Percentiles rank a stretch among this genome's conserved stretches.
Conservation (phyloP, 2,113 vertebrate species). For the Rhynchopsitta pachyrhyncha region DNA sequence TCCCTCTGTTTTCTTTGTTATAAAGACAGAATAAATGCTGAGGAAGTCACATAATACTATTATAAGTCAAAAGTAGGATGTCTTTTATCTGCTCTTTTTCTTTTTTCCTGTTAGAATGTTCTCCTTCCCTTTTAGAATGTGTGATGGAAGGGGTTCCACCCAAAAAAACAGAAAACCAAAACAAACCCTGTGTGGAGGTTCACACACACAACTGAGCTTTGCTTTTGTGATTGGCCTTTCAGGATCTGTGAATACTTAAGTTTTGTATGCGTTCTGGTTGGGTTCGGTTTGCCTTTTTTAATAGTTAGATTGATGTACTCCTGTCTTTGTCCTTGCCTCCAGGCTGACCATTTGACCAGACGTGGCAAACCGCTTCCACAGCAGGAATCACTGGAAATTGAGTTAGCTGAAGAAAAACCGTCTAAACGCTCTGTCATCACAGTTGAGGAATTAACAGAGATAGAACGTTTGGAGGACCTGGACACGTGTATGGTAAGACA, state of each 20-base stretch:
- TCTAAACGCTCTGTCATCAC: conserved; percentile 78
- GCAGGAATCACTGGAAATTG: conserved; percentile 85
- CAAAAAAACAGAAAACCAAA: background rate
- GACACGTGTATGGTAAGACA: conserved; percentile 93
- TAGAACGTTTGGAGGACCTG: conserved; percentile 90
- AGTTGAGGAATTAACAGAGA: conserved; percentile 84
- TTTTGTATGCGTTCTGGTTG: background rate
- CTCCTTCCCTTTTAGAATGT: background rate
- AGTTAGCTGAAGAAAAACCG: conserved; percentile 83
- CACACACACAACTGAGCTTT: background rate
- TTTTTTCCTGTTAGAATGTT: background rate
- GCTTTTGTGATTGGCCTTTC: background rate
- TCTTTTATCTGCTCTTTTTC: background rate
- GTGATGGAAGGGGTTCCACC: background rate
- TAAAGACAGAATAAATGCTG: background rate
- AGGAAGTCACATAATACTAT: background rate
- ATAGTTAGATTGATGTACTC: background rate
- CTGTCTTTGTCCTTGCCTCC: background rate
- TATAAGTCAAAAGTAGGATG: background rate
- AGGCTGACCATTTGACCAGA: conserved; percentile 90
- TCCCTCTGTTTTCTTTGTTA: background rate
- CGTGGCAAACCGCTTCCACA: conserved; percentile 83
- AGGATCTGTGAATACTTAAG: background rate
- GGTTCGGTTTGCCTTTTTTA: background rate
- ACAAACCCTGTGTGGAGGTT: background rate